phyloP scores from a whole-genome alignment of 1,140 invertebrate species.

The Chrysomallon squamiferum region DNA sequence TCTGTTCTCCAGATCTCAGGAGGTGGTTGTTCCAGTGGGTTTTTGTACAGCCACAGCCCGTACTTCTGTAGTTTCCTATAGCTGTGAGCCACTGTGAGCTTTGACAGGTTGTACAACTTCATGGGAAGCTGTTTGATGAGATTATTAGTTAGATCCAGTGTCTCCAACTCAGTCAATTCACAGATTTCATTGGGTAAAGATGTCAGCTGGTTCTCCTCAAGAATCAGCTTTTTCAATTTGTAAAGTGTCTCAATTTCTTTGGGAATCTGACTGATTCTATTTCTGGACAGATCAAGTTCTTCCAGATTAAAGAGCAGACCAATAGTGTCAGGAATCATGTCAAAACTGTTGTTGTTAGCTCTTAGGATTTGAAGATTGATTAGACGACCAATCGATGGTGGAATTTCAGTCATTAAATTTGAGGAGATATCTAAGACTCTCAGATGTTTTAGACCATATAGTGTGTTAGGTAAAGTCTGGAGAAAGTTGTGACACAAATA shows the following conservation, averaged over 20 bases:
- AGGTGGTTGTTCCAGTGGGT: constrained; percentile 58
- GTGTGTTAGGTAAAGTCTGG: constrained; percentile 44
- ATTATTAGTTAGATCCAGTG: constrained; percentile 58
- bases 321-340: constrained; percentile 47
- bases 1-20: constrained; percentile 59
- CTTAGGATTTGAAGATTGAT: constrained; percentile 47
- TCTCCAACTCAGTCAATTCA: constrained; percentile 50
- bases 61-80: constrained; percentile 53
- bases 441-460: constrained; percentile 49
- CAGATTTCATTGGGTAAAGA: constrained; percentile 55
- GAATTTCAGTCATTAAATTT: constrained; percentile 50
- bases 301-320: constrained; percentile 41
- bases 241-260: constrained; percentile 46
- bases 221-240: constrained; percentile 39
- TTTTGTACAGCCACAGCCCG: constrained; percentile 62
- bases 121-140: constrained; percentile 50
- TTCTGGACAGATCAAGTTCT: constrained; percentile 47
- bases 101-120: constrained; percentile 48
- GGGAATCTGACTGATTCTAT: constrained; percentile 48
- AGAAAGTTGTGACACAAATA: constrained; percentile 59
- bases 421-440: constrained; percentile 55
- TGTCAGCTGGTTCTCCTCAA: constrained; percentile 52
- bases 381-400: constrained; percentile 51
- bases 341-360: constrained; percentile 52
- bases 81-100: constrained; percentile 51